Percentiles rank a stretch among this genome's conserved stretches.
Evolutionary conservation across 2,113 vertebrate species (phyloP).

Genomic region (Astur gentilis): DNA sequence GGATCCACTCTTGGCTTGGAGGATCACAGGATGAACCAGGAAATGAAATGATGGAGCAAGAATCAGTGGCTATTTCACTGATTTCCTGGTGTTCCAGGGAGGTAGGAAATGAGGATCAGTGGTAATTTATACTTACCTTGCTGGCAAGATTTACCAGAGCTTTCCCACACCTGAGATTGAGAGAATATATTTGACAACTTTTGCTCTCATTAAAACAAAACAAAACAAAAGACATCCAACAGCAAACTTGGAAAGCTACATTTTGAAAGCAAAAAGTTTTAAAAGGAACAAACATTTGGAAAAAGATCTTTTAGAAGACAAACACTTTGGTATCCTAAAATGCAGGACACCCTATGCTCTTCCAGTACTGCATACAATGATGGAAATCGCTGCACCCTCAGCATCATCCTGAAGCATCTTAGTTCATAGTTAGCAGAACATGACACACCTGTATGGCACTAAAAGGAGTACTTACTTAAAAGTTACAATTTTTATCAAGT

Average conservation of each 20-base stretch:
- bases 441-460: neutral
- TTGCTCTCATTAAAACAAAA: neutral
- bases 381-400: neutral
- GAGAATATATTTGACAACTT: neutral
- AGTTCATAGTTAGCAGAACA: neutral
- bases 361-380: neutral
- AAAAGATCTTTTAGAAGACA: neutral
- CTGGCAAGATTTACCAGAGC: neutral
- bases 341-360: neutral
- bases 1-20: neutral
- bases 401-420: rapidly evolving
- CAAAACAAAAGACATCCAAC: neutral
- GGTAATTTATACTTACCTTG: neutral
- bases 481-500: neutral
- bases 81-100: neutral
- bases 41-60: neutral
- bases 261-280: neutral
- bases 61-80: neutral
- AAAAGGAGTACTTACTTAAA: neutral
- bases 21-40: neutral
- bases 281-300: neutral
- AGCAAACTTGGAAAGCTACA: neutral
- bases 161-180: neutral
- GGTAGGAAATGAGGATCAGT: neutral
- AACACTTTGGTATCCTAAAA: neutral